phyloP scores from a whole-genome alignment of 1,140 invertebrate genomes.

The Solenopsis invicta region DNA sequence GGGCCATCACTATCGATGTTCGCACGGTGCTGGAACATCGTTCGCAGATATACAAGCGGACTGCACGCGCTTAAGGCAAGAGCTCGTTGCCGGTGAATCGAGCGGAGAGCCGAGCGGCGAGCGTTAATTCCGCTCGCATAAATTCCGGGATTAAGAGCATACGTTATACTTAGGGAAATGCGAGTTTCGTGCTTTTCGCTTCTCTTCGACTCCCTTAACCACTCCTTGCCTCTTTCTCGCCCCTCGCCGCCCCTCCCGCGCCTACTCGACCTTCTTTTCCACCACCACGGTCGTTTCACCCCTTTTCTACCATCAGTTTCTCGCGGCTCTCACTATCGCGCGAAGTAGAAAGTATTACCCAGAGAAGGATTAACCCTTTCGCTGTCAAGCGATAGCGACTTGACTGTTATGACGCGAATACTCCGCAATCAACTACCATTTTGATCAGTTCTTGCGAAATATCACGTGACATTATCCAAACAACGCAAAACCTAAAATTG shows the following conservation, averaged over 20 bases:
- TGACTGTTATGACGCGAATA: slow-evolving; percentile 27
- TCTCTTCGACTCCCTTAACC: slow-evolving; percentile 45
- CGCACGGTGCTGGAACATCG: slow-evolving; percentile 2
- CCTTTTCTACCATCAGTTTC: slow-evolving; percentile 37
- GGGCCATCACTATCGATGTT: slow-evolving; percentile 37
- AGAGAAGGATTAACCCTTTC: slow-evolving; percentile 20
- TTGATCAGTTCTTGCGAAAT: neutral
- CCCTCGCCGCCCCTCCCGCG: neutral
- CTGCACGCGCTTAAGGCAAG: slow-evolving; percentile 44
- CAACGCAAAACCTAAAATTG: too few species aligned
- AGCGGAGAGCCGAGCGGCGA: slow-evolving; percentile 66
- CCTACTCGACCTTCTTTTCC: slow-evolving; percentile 27
- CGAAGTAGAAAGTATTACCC: slow-evolving; percentile 37
- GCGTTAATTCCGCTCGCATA: slow-evolving; percentile 83
- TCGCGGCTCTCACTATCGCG: neutral
- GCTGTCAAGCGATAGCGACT: slow-evolving; percentile 11
- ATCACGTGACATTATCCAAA: neutral
- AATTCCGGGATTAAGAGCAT: slow-evolving; percentile 83
- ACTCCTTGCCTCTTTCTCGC: slow-evolving; percentile 8
- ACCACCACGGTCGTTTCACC: slow-evolving; percentile 44
- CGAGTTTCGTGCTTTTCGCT: slow-evolving; percentile 78
- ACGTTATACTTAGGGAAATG: slow-evolving; percentile 84
- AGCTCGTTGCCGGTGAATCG: slow-evolving; percentile 59
- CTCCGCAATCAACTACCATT: slow-evolving; percentile 1
- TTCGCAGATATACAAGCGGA: neutral